Conservation (phyloP, 2,888 invertebrate species). For the Drosophila buzzatii region DNA sequence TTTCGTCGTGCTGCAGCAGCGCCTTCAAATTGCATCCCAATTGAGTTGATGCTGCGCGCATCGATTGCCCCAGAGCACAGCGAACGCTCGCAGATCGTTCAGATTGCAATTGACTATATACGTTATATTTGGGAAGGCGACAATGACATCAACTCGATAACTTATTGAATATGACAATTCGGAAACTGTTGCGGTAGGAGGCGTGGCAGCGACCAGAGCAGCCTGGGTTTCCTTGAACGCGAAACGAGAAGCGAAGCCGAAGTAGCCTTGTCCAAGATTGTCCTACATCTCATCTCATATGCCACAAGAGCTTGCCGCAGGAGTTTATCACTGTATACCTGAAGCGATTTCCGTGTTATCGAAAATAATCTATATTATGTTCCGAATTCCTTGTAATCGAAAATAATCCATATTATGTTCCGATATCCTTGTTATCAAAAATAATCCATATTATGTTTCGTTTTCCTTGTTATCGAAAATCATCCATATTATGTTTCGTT, state of each 20-base stretch:
- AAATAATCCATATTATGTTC: too few relatives aligned
- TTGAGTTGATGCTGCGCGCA: slow-evolving; percentile 8
- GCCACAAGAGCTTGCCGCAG: too few relatives aligned
- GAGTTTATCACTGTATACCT: not conserved
- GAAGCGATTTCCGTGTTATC: not conserved
- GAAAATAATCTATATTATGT: too few relatives aligned
- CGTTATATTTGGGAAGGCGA: slow-evolving; percentile 4
- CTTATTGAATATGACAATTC: not conserved
- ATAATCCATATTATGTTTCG: too few relatives aligned
- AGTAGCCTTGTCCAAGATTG: not conserved
- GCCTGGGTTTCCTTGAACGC: not conserved
- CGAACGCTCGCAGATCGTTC: not conserved
- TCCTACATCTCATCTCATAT: too few relatives aligned
- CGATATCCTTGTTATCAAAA: too few relatives aligned
- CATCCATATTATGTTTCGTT: too few relatives aligned
- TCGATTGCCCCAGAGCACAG: slow-evolving; percentile 20
- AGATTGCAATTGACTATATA: slow-evolving; percentile 30
- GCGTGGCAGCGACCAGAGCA: not conserved
- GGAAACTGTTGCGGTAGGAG: too few relatives aligned
- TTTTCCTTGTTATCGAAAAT: too few relatives aligned
- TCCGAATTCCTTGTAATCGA: too few relatives aligned
- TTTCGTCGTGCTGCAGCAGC: slow-evolving; percentile 34
- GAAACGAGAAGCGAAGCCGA: not conserved
- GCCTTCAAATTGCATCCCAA: slow-evolving; percentile 32
- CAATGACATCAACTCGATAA: not conserved